Base-by-base conservation (phyloP, 2,113 vertebrate genomes). In the Etheostoma spectabile region DNA sequence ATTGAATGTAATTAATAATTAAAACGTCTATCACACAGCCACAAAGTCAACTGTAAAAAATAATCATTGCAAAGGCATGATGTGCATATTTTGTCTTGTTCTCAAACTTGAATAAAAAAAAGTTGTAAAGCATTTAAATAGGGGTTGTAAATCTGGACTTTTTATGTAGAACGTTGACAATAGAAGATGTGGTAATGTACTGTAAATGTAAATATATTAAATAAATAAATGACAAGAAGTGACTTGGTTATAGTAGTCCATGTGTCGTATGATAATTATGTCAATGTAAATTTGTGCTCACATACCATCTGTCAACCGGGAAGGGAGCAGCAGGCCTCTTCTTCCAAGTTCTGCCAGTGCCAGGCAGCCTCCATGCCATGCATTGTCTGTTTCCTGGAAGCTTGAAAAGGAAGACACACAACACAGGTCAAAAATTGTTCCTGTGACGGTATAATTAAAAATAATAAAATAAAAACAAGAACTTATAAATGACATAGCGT, bases 291-390 rank as follows among this genome's bases (percentile, higher is more conserved):
- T 48, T 14, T 48, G 15, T 71, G 14, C 33, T 74, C 59, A 96
- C 96, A 83, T 93, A 99, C 98, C 98, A 30, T 98, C 95, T 18
- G 94, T 61, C 6, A 99, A 95, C 15, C 98, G 95, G 7, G 97
- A 97, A 18, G 98, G 98, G 19, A 99, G 95, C 78, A 99, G 87
- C 82, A 99, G 93, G 64, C 98, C 98, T 94, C 98, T 95, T 74
- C 98, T 95, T 57, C 98, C 97, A 57, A 99, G 94, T 80, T 99
- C 98, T 0, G 98, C 98, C 84, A 99, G 92, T 1, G 98, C 98
- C 79, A 99, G 93, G 87, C 98, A 99, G 49, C 97, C 98, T 0
- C 98, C 98, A 1, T 99, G 98, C 98, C 98, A 99, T 0, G 97
- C 95, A 0, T 94, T 97, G 88, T 99, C 97, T 0, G 97, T 98